A percentile compares a stretch with the other conserved stretches of the same genome.
Evolutionary conservation across 2,797 vertebrate genomes (phyloP).

Genomic region (Falco rusticolus): DNA sequence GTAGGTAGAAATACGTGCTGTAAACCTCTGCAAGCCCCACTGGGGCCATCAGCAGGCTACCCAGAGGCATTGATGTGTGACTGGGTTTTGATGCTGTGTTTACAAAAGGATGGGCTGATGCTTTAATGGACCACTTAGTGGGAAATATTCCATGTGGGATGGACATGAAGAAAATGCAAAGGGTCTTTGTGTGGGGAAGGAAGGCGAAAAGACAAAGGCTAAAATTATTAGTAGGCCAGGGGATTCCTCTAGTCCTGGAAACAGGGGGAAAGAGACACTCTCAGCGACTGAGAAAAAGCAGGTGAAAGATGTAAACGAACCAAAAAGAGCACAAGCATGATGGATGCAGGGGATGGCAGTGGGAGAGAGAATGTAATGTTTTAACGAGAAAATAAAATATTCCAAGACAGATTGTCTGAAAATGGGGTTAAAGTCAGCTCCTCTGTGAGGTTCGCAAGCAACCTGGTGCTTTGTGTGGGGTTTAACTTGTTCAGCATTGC

Average conservation of each 20-base stretch:
- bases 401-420: neutral
- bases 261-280: neutral
- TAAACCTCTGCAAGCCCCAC: conserved; percentile 27
- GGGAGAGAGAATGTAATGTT: neutral
- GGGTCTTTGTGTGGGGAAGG: neutral
- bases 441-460: neutral
- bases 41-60: conserved; percentile 29
- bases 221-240: neutral
- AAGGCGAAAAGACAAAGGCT: conserved; percentile 13
- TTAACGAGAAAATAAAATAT: conserved; percentile 11
- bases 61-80: neutral
- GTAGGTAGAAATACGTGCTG: conserved; percentile 43
- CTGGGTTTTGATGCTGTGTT: neutral
- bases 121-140: conserved; percentile 22
- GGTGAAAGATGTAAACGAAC: neutral
- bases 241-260: conserved; percentile 6
- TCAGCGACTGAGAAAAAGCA: neutral
- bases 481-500: neutral
- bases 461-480: neutral
- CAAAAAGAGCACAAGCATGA: neutral
- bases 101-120: neutral
- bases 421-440: neutral
- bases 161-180: conserved; percentile 1
- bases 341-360: neutral
- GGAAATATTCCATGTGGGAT: neutral